These are phyloP conservation scores for Mamestra brassicae DNA, from an alignment of 2,888 invertebrate species.

Conservation along the genomic window DNA sequence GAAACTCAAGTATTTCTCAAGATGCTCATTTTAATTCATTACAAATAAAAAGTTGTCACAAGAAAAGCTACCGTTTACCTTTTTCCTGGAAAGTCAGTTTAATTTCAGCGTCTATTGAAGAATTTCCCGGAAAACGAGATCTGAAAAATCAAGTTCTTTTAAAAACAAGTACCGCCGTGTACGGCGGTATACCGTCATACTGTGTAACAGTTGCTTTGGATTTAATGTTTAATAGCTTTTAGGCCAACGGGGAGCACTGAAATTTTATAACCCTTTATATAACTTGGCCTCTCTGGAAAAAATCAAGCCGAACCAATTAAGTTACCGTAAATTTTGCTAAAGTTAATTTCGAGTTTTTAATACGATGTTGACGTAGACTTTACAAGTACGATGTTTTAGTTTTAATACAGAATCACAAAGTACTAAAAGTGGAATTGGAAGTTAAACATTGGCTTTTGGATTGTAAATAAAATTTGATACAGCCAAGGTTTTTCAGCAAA, in stretches of 20 bases:
- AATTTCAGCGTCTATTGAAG: constrained; percentile 19
- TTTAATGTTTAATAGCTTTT: constrained; percentile 63
- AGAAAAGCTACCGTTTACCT: background rate
- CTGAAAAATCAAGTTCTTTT: constrained; percentile 39
- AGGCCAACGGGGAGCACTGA: constrained; percentile 55
- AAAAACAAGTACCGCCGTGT: constrained; percentile 20
- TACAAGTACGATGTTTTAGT: constrained; percentile 25
- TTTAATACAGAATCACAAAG: constrained; percentile 16
- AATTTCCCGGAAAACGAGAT: constrained; percentile 30
- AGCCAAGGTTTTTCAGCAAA: background rate
- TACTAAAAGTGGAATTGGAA: constrained; percentile 8
- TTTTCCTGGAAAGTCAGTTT: constrained; percentile 13
- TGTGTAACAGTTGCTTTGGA: constrained; percentile 50
- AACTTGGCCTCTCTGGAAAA: constrained; percentile 44
- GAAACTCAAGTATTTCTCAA: background rate
- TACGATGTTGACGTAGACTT: constrained; percentile 19
- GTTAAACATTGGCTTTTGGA: constrained; percentile 30
- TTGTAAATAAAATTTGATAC: constrained; percentile 25
- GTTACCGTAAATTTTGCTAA: constrained; percentile 43
- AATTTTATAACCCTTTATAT: constrained; percentile 57
- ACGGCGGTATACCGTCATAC: constrained; percentile 4
- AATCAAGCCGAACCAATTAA: constrained; percentile 57
- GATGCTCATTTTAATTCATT: background rate
- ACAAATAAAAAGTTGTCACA: background rate
- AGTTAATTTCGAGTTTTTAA: constrained; percentile 42